These are phyloP conservation scores for Oscheius onirici DNA, from an alignment of 2,888 invertebrate genomes.

Conservation along the genomic window DNA sequence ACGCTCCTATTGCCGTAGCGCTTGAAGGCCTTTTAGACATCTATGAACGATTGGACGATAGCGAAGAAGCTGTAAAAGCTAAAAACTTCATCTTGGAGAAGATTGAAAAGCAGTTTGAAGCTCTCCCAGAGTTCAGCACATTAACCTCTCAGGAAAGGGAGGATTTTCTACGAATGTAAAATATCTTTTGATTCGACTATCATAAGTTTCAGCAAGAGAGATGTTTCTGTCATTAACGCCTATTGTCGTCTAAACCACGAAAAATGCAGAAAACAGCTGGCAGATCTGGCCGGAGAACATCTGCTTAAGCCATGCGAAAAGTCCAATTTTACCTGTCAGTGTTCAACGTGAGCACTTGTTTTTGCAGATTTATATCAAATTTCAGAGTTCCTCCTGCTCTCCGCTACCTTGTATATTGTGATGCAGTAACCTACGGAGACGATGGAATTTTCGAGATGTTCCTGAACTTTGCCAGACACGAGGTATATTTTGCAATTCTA, in stretches of 20 bases:
- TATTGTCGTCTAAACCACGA: slow-evolving; percentile 24
- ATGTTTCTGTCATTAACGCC: slow-evolving; percentile 5
- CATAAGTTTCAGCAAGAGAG: slow-evolving; percentile 24
- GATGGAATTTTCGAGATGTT: slow-evolving; percentile 42
- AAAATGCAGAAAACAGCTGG: slow-evolving; percentile 16
- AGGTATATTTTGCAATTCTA: slow-evolving; percentile 24
- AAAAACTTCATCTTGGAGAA: slow-evolving; percentile 13
- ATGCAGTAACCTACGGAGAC: slow-evolving; percentile 50
- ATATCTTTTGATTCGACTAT: no score
- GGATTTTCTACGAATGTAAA: slow-evolving; percentile 2
- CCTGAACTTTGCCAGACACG: slow-evolving; percentile 35
- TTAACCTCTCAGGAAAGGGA: slow-evolving; percentile 7
- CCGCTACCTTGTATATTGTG: slow-evolving; percentile 50
- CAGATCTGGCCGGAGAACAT: background rate
- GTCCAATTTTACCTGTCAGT: slow-evolving; percentile 25
- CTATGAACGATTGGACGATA: slow-evolving; percentile 27
- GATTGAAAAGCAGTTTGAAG: slow-evolving; percentile 15
- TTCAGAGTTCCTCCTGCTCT: slow-evolving; percentile 52
- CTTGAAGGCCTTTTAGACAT: slow-evolving; percentile 20
- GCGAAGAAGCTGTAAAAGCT: slow-evolving; percentile 12
- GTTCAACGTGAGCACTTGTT: slow-evolving; percentile 26
- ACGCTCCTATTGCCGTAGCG: slow-evolving; percentile 28
- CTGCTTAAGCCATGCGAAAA: background rate
- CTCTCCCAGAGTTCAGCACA: background rate
- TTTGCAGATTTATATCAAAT: background rate